These are phyloP conservation scores for Ceyx melanurus DNA, from an alignment of 2,113 vertebrate genomes.

Conservation along the genomic window DNA sequence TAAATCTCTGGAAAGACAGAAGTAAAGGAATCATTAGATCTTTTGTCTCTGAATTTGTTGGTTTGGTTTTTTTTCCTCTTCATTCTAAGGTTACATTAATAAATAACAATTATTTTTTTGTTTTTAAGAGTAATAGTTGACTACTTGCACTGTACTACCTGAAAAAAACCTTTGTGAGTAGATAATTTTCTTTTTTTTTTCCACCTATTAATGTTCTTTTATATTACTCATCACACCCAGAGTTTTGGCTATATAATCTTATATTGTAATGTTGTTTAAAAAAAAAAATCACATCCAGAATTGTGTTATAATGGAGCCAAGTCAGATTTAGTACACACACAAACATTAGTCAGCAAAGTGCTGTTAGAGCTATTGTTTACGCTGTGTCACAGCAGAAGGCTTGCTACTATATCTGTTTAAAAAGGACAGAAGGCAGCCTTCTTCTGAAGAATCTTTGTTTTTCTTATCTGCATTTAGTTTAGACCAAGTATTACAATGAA, in stretches of 20 bases:
- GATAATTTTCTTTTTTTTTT: background rate
- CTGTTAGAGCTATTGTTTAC: background rate
- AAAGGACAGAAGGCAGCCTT: constrained; percentile 30
- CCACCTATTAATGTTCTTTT: background rate
- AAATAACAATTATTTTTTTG: background rate
- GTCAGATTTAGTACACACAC: background rate
- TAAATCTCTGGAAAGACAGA: background rate
- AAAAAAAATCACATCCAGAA: background rate
- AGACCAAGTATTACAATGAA: background rate
- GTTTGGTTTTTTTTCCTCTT: background rate
- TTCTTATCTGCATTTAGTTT: background rate
- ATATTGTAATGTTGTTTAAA: background rate
- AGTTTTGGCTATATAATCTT: background rate
- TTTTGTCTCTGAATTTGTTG: background rate
- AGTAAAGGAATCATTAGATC: background rate
- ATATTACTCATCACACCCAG: background rate
- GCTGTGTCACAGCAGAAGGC: background rate
- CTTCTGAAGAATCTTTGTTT: background rate
- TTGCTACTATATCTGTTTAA: constrained; percentile 9
- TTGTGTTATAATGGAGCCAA: background rate
- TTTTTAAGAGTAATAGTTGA: background rate
- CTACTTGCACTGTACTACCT: background rate
- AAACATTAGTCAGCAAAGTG: background rate
- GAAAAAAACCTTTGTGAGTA: background rate
- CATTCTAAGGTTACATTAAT: background rate